Base-by-base conservation (phyloP, 1,140 invertebrate genomes). In the Heliconius congener region DNA sequence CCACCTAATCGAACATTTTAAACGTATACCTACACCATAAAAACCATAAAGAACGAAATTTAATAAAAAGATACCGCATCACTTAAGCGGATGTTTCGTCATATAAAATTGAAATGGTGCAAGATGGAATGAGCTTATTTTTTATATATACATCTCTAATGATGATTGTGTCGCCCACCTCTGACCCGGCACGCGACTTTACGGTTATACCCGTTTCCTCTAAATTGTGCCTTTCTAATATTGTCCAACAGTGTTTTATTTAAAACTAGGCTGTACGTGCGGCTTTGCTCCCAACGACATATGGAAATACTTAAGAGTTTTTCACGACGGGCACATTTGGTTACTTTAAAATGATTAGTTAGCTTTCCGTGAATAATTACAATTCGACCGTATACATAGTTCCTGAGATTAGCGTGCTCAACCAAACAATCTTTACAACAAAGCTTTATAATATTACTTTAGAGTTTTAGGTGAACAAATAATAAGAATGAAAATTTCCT, bases 171-270 rank as follows among this genome's bases (percentile, higher is more conserved):
- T 78, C 80, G 81, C 81, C 81, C 80, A 83, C 77, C 82, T 81
- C 50, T 81, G 79, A 83, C 81, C 81, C 78, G 78, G 82, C 83
- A 83, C 83, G 83, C 81, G 81, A 78, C 83, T 60, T 60, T 77
- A 39, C 72, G 60, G 76, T 82, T 81, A 81, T 81, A 75, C 60
- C 5, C 34, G 34, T 75, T 80, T 79, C 42, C 34, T 46, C 42
- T 23, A 46, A 50, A 60, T 71, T 50, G 39, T 71, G 78, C 73
- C 73, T 80, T 78, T 76, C 81, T 80, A 82, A 74, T 39, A 34
- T 52, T 52, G 39, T 77, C 66, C 27, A 16, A 52, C 50, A 18
- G 19, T 52, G 1, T 52, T 19, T 52, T 19, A 52, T 52, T 52
- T 52, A 8, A 52, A 52, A 52, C 50, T 52, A 52, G 50, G 42